Percentiles rank a stretch among this genome's conserved stretches.
Conservation (phyloP, 53 echinoderm and acorn worm genomes). For the Holothuria leucospilota region DNA sequence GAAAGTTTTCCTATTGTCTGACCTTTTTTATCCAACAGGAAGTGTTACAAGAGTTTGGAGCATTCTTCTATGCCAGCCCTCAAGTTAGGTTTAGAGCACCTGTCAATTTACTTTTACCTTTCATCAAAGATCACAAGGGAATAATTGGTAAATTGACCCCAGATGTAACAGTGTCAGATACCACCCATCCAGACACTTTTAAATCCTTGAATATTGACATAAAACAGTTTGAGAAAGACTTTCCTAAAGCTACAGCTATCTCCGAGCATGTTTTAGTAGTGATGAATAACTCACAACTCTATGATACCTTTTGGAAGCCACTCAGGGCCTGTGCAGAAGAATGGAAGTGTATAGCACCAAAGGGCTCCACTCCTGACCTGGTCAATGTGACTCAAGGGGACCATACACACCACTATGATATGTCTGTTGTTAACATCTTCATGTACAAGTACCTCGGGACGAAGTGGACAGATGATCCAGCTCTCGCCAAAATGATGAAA, state of each 20-base stretch:
- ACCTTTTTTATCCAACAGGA: constrained; percentile 55
- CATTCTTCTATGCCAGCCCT: constrained; percentile 82
- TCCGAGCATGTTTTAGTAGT: constrained; percentile 71
- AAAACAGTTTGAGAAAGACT: constrained; percentile 50
- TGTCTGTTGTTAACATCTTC: constrained; percentile 73
- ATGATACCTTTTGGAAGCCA: constrained; percentile 69
- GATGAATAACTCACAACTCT: constrained; percentile 70
- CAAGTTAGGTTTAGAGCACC: constrained; percentile 86
- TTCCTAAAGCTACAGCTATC: constrained; percentile 64
- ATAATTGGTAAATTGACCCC: constrained; percentile 67
- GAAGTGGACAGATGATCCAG: constrained; percentile 62
- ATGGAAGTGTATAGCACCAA: constrained; percentile 82
- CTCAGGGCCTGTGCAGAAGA: constrained; percentile 64
- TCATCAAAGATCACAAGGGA: constrained; percentile 70
- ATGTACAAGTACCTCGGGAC: constrained; percentile 70
- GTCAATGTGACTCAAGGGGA: constrained; percentile 43
- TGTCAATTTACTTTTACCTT: constrained; percentile 81
- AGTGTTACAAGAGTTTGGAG: constrained; percentile 80
- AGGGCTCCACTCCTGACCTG: constrained; percentile 54
- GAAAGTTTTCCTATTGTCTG: not conserved
- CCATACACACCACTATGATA: constrained; percentile 82
- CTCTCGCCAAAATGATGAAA: constrained; percentile 57
- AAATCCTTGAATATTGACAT: constrained; percentile 36
- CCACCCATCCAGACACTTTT: constrained; percentile 79
- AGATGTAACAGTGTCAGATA: constrained; percentile 47